These are phyloP conservation scores for Anguilla marmorata DNA, from an alignment of 2,797 vertebrate species.

Conservation along the genomic window DNA sequence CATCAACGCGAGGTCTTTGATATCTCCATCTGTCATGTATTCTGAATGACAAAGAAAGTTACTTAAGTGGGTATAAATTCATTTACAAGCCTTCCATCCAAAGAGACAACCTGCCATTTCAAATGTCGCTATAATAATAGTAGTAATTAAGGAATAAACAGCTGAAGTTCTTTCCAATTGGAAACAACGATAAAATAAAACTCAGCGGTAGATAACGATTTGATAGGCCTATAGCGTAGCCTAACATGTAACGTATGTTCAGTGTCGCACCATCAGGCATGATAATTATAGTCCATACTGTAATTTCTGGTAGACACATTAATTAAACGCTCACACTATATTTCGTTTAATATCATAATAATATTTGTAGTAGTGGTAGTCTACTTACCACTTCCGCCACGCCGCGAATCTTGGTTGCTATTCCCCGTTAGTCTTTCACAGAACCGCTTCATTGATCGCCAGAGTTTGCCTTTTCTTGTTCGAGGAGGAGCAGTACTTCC, in stretches of 20 bases:
- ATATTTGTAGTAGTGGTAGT: neutral
- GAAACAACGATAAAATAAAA: neutral
- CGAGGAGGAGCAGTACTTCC: slow-evolving; percentile 32
- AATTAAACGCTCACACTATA: neutral
- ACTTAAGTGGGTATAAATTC: neutral
- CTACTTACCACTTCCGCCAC: slow-evolving; percentile 51
- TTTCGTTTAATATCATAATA: neutral
- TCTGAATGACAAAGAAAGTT: slow-evolving; percentile 49
- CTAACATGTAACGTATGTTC: neutral
- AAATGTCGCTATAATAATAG: neutral
- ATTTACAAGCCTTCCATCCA: neutral
- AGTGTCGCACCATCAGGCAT: neutral
- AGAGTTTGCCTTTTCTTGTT: slow-evolving; percentile 47
- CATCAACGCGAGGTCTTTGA: slow-evolving; percentile 68
- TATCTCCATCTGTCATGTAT: slow-evolving; percentile 60
- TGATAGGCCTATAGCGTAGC: neutral
- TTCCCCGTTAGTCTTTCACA: slow-evolving; percentile 44
- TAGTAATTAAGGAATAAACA: neutral
- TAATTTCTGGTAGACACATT: neutral
- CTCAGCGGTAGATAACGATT: neutral
- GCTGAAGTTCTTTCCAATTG: neutral
- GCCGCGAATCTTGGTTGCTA: neutral
- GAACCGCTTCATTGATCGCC: slow-evolving; percentile 44
- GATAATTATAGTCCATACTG: neutral
- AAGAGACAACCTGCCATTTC: neutral